phyloP scores from a whole-genome alignment of 2,797 vertebrate species.

The Paratrypauchen microcephalus region DNA sequence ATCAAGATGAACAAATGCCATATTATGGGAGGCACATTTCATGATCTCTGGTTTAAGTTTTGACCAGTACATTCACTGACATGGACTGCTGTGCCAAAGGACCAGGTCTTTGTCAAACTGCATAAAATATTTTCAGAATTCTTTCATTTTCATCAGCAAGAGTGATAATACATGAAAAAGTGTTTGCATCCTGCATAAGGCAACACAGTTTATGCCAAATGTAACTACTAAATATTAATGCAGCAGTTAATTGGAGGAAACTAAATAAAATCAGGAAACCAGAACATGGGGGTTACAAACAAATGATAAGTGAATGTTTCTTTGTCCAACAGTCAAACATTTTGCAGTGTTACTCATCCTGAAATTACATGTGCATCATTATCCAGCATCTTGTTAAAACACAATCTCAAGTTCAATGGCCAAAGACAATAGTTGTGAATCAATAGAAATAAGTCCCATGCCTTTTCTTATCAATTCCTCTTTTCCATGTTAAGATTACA shows the following conservation, averaged over 20 bases:
- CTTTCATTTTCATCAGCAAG: constrained; percentile 29
- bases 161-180: constrained; percentile 36
- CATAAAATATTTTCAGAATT: constrained; percentile 28
- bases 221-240: constrained; percentile 44
- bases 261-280: constrained; percentile 30
- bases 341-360: constrained; percentile 21
- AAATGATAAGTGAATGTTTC: constrained; percentile 18
- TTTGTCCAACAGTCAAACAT: constrained; percentile 35
- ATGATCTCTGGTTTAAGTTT: constrained; percentile 27
- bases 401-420: constrained; percentile 19
- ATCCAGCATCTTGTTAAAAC: constrained; percentile 52
- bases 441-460: constrained; percentile 8
- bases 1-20: constrained; percentile 44
- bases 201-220: constrained; percentile 45
- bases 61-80: constrained; percentile 31
- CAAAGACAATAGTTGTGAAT: constrained; percentile 8
- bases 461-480: constrained; percentile 7
- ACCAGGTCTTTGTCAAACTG: constrained; percentile 31
- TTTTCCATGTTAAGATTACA: background rate
- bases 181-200: constrained; percentile 24
- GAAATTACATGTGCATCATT: constrained; percentile 30
- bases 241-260: constrained; percentile 44
- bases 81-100: constrained; percentile 42
- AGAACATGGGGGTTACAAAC: constrained; percentile 15
- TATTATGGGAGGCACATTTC: constrained; percentile 32